Evolutionary conservation across 2,113 vertebrate species (phyloP).

Genomic region (Nansenia antarctica): DNA sequence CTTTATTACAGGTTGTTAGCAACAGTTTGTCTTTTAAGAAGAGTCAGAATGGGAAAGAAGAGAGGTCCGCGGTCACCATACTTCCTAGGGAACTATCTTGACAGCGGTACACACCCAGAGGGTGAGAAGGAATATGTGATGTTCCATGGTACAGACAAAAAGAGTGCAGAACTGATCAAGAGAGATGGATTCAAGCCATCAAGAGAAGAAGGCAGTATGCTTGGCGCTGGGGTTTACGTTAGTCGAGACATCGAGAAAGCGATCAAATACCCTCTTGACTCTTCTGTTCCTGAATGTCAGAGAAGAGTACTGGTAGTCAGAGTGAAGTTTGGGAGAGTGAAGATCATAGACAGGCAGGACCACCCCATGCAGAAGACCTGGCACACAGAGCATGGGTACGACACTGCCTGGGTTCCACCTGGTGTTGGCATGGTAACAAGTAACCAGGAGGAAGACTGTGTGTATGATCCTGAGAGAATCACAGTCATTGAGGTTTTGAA

Average conservation of each 20-base stretch:
- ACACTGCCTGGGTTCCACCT: not conserved
- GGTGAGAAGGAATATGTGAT: not conserved
- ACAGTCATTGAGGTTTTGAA: not conserved
- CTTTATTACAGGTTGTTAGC: too few species aligned
- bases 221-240: not conserved
- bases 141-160: not conserved
- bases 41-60: too few species aligned
- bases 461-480: slow-evolving; percentile 1
- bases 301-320: not conserved
- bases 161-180: not conserved
- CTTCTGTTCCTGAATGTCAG: not conserved
- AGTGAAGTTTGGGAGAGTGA: not conserved
- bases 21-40: too few species aligned
- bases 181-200: not conserved
- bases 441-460: not conserved
- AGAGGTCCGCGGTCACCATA: too few species aligned
- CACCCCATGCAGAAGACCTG: not conserved
- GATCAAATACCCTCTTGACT: not conserved
- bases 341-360: not conserved
- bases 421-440: not conserved
- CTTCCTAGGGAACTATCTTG: not conserved
- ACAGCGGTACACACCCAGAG: not conserved
- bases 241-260: not conserved
- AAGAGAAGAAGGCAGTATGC: not conserved
- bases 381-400: not conserved